A percentile compares a stretch with the other conserved stretches of the same genome.
phyloP scores from a whole-genome alignment of 2,888 invertebrate genomes.

The Zeuzera pyrina region DNA sequence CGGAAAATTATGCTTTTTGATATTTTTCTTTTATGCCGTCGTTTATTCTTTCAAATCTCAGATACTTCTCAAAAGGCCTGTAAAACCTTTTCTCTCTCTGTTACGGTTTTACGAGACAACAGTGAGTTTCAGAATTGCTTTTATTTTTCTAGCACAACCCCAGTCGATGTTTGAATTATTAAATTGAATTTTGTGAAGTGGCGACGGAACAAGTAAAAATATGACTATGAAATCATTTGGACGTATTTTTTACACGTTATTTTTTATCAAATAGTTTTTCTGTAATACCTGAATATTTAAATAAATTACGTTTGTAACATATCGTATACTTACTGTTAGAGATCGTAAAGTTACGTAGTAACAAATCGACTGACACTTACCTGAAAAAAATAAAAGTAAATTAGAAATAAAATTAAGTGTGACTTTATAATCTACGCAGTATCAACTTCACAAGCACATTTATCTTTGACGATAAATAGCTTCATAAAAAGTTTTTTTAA shows the following conservation, averaged over 20 bases:
- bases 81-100: constrained; percentile 47
- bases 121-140: constrained; percentile 50
- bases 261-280: no score
- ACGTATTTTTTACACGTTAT: no score
- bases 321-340: constrained; percentile 5
- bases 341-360: constrained; percentile 2
- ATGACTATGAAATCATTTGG: no score
- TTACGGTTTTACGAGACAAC: constrained; percentile 52
- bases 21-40: no score
- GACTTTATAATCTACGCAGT: background rate
- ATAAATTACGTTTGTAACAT: no score
- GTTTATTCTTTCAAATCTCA: no score
- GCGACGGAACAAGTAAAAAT: constrained; percentile 15
- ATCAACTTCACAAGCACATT: constrained; percentile 14
- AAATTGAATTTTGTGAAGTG: constrained; percentile 31
- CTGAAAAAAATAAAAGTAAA: constrained; percentile 25
- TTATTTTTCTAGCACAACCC: constrained; percentile 41
- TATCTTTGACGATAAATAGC: constrained; percentile 25
- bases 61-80: constrained; percentile 33
- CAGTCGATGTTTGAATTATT: constrained; percentile 49
- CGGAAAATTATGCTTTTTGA: no score
- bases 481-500: no score
- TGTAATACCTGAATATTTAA: no score
- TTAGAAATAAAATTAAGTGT: constrained; percentile 1
- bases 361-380: constrained; percentile 30